Evolutionary conservation across 2,797 vertebrate species (phyloP).

Genomic region (Chromis chromis): DNA sequence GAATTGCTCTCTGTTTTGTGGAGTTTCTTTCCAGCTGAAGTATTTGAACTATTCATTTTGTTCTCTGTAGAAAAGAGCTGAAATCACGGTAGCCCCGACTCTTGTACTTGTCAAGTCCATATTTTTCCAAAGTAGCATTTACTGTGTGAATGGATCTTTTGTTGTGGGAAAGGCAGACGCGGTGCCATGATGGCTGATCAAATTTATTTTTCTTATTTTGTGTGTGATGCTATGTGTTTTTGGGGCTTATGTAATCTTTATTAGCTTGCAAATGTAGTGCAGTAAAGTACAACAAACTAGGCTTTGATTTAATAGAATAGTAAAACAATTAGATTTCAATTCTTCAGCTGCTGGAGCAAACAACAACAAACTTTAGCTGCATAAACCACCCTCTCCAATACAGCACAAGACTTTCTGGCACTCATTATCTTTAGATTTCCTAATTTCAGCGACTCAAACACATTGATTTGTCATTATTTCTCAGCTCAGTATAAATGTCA

Average conservation of each 20-base stretch:
- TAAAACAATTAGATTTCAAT: background rate
- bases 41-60: constrained; percentile 65
- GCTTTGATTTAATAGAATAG: constrained; percentile 23
- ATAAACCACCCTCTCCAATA: too few relatives aligned
- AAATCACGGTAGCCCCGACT: constrained; percentile 46
- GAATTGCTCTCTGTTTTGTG: constrained; percentile 63
- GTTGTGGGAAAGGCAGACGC: constrained; percentile 16
- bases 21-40: constrained; percentile 59
- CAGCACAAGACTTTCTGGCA: background rate
- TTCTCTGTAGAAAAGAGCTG: constrained; percentile 40
- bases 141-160: constrained; percentile 28
- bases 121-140: constrained; percentile 29
- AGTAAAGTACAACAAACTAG: background rate
- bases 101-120: constrained; percentile 47
- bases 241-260: background rate
- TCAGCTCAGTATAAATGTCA: background rate
- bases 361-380: too few relatives aligned
- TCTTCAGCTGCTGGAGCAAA: background rate
- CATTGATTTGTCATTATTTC: too few relatives aligned
- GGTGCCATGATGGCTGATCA: constrained; percentile 32
- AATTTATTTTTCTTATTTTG: constrained; percentile 2
- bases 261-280: background rate
- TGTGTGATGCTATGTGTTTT: background rate
- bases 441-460: background rate
- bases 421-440: constrained; percentile 9